Percentiles rank a stretch among this genome's conserved stretches.
These are phyloP conservation scores for Danionella cerebrum DNA, from an alignment of 2,113 vertebrate genomes.

Conservation along the genomic window DNA sequence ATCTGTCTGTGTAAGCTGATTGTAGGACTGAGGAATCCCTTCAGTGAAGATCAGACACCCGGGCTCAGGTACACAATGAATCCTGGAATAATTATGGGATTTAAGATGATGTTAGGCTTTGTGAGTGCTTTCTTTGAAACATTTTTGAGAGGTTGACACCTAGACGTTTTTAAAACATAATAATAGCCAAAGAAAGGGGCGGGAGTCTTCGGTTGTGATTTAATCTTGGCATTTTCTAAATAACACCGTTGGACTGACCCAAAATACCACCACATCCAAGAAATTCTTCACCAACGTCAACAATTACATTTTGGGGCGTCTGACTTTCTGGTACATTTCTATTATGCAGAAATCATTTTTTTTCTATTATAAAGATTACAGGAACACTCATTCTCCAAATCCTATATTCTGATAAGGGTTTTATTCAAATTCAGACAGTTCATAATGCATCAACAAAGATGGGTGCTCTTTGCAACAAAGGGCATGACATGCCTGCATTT, in stretches of 20 bases:
- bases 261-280: conserved; percentile 29
- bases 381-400: too few species aligned
- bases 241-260: conserved; percentile 37
- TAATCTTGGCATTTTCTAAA: conserved; percentile 48
- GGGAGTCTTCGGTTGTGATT: conserved; percentile 46
- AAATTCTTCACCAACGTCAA: too few species aligned
- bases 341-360: not conserved
- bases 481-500: not conserved
- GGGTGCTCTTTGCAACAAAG: not conserved
- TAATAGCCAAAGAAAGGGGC: conserved; percentile 33
- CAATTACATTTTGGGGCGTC: too few species aligned
- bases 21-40: conserved; percentile 59
- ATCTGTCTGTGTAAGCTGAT: conserved; percentile 66
- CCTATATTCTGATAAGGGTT: not conserved
- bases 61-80: conserved; percentile 63
- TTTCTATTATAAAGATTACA: too few species aligned
- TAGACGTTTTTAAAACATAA: conserved; percentile 46
- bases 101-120: conserved; percentile 62
- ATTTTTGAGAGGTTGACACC: conserved; percentile 58
- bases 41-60: conserved; percentile 57
- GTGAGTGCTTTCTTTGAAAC: conserved; percentile 64
- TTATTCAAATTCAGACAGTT: not conserved
- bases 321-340: too few species aligned
- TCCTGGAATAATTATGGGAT: conserved; percentile 66
- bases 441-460: not conserved